Evolutionary conservation across 2,888 invertebrate species (phyloP).

Genomic region (Iphiclides podalirius): DNA sequence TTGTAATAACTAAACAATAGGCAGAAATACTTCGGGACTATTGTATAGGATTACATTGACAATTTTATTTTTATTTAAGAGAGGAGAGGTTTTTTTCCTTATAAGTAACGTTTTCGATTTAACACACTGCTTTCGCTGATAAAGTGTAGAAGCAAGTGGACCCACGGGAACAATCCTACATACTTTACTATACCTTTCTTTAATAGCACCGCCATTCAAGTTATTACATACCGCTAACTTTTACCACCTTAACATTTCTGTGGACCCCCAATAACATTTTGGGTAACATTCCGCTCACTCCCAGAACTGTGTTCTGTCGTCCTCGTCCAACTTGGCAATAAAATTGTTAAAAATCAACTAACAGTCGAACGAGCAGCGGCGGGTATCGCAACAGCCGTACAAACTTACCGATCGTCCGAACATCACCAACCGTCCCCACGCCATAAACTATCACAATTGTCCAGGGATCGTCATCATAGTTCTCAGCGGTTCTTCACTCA

Average conservation of each 20-base stretch:
- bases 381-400: background rate
- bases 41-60: conserved; percentile 5
- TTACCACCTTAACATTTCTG: conserved; percentile 1
- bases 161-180: conserved; percentile 44
- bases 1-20: conserved; percentile 1
- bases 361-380: conserved; percentile 9
- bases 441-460: no score
- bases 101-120: background rate
- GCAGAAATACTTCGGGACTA: background rate
- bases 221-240: conserved; percentile 31
- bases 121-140: background rate
- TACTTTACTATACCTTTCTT: conserved; percentile 62
- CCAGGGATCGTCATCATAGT: no score
- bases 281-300: conserved; percentile 2
- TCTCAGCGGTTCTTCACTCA: background rate
- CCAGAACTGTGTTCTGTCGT: conserved; percentile 21
- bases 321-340: background rate
- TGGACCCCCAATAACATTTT: conserved; percentile 6
- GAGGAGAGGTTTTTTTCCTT: no score
- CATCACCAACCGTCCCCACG: no score
- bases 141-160: conserved; percentile 40
- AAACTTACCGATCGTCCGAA: no score
- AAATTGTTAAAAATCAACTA: conserved; percentile 20
- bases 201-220: conserved; percentile 74
- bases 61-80: no score